Conservation (phyloP, 2,113 vertebrate species). For the Aptenodytes patagonicus region DNA sequence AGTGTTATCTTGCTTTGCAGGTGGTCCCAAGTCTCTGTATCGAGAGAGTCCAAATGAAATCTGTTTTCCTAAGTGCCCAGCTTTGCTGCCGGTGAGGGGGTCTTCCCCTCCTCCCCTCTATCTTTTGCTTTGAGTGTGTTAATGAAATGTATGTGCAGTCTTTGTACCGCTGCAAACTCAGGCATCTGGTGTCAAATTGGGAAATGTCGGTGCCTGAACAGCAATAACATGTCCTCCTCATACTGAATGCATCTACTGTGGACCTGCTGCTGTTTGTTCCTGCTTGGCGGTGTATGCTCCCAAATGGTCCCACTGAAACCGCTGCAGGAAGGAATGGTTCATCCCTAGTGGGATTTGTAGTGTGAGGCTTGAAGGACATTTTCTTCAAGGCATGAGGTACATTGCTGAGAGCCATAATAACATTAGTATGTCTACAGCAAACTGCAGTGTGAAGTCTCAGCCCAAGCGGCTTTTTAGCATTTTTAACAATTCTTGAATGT, state of each 20-base stretch:
- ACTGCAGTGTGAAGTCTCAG: neutral
- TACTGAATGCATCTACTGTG: neutral
- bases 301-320: neutral
- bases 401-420: neutral
- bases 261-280: neutral
- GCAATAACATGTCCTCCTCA: fast-evolving
- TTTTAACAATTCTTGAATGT: neutral
- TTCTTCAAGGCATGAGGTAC: neutral
- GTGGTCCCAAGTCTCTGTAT: neutral
- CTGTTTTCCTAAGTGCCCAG: neutral
- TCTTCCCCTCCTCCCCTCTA: neutral
- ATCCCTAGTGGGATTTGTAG: neutral
- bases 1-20: neutral
- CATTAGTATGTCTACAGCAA: neutral
- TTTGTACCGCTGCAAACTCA: neutral
- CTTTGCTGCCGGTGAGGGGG: neutral
- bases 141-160: neutral
- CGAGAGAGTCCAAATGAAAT: neutral
- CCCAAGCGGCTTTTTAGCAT: neutral
- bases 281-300: neutral
- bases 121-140: neutral
- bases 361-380: neutral
- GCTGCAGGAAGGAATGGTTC: neutral
- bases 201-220: fast-evolving
- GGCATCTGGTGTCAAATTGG: neutral